Evolutionary conservation across 2,888 invertebrate species (phyloP), one percentile per base, ranked within the genome.

Genomic region (Volucella bombylans): DNA sequence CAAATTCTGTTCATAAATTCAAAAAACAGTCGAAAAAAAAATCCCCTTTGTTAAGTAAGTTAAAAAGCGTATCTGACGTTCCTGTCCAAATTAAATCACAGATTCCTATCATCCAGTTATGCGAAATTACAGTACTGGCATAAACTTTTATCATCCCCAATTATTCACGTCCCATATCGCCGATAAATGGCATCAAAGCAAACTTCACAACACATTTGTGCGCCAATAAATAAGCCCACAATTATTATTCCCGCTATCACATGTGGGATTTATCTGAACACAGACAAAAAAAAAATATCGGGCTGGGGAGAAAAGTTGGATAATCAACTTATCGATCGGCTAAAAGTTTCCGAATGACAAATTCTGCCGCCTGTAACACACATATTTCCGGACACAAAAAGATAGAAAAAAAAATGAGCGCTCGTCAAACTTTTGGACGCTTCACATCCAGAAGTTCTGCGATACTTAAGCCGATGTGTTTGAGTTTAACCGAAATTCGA

Each of bases 321-420:
- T 81, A 74, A 74, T 81, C 80, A 81, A 74, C 73, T 74, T 74
- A 81, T 81, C 74, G 80, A 81, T 68, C 68, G 55, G 50, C 43
- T 49, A 39, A 45, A 80, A 68, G 18, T 74, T 80, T 67, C 38
- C 14, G 45, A 52, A 15, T 79, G 62, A 69, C 55, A 77, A 62
- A 69, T 73, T 43, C 55, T 23, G 10, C 55, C 15, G 47, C 47
- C 54, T 62, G 45, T n/a, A 54, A 47, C 54, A 68, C 15, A 43
- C n/a, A 12, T 55, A 68, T 47, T 57, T 50, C 55, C 4, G 41
- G 12, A 54, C 52, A 54, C 2, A 54, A n/a, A 31, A 8, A 52
- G 15, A 15, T 38, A n/a, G 31, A 72, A 43, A 39, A 55, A 55
- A 55, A 38, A 55, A 55, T 38, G 38, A 69, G 23, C 59, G 64